Evolutionary conservation across 2,888 invertebrate genomes (phyloP).

Genomic region (Hydriomena furcata): DNA sequence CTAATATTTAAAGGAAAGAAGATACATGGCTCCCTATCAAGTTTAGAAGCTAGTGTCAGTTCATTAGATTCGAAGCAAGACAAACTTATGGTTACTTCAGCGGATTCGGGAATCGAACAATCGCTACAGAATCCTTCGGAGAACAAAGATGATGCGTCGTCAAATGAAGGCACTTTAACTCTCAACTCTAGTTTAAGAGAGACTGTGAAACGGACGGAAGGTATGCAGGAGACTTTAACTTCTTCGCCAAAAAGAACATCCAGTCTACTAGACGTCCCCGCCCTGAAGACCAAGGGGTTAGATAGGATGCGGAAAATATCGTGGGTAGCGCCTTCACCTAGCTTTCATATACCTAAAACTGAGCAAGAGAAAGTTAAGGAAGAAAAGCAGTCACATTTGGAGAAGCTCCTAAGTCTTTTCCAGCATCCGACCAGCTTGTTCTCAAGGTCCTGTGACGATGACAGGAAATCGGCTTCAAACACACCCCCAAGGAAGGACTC

Average conservation of each 20-base stretch:
- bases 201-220: conserved; percentile 51
- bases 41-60: conserved; percentile 78
- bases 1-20: conserved; percentile 71
- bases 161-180: conserved; percentile 79
- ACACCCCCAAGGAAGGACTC: conserved; percentile 77
- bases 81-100: conserved; percentile 71
- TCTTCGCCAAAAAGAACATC: conserved; percentile 68
- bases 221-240: conserved; percentile 59
- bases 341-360: conserved; percentile 62
- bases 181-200: conserved; percentile 73
- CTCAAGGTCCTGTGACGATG: conserved; percentile 75
- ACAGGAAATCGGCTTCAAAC: conserved; percentile 65
- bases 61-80: conserved; percentile 75
- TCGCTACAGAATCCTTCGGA: conserved; percentile 71
- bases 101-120: conserved; percentile 78
- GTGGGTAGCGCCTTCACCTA: conserved; percentile 81
- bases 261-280: conserved; percentile 73
- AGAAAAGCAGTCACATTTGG: conserved; percentile 84
- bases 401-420: conserved; percentile 86
- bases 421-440: conserved; percentile 86
- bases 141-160: conserved; percentile 68
- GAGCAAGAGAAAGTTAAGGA: conserved; percentile 55
- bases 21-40: conserved; percentile 74
- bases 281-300: conserved; percentile 65
- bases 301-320: conserved; percentile 84